Percentiles rank a stretch among this genome's conserved stretches.
Evolutionary conservation across 2,797 vertebrate species (phyloP).

Genomic region (Otus scops): DNA sequence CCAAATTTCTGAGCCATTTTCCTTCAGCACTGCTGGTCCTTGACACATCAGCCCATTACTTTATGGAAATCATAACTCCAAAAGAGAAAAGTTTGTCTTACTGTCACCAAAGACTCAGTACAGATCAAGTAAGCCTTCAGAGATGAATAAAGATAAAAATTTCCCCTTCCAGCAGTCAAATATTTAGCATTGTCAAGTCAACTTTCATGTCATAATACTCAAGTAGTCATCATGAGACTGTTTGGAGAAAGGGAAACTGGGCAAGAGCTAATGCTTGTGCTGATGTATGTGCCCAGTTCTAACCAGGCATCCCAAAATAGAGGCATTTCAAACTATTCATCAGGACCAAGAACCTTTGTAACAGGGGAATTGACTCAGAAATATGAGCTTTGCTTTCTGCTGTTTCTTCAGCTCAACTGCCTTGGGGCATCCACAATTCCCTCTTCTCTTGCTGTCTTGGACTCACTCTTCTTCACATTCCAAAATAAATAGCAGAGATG

Average conservation of each 20-base stretch:
- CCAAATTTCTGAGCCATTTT: background rate
- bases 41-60: background rate
- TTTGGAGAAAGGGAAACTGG: background rate
- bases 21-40: background rate
- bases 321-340: background rate
- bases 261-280: rapidly evolving
- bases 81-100: background rate
- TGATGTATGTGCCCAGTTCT: too few species aligned
- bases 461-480: background rate
- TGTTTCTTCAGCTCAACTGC: background rate
- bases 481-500: background rate
- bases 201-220: background rate
- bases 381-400: background rate
- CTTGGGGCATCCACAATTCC: background rate
- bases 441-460: background rate
- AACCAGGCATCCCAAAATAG: background rate
- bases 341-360: background rate
- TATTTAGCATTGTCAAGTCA: background rate
- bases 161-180: background rate
- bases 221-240: background rate
- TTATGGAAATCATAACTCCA: background rate
- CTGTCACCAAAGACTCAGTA: background rate
- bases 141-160: background rate
- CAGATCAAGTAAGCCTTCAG: background rate
- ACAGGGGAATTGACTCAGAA: background rate